Evolutionary conservation across 1,140 invertebrate genomes (phyloP).

Genomic region (Frieseomelitta varia): DNA sequence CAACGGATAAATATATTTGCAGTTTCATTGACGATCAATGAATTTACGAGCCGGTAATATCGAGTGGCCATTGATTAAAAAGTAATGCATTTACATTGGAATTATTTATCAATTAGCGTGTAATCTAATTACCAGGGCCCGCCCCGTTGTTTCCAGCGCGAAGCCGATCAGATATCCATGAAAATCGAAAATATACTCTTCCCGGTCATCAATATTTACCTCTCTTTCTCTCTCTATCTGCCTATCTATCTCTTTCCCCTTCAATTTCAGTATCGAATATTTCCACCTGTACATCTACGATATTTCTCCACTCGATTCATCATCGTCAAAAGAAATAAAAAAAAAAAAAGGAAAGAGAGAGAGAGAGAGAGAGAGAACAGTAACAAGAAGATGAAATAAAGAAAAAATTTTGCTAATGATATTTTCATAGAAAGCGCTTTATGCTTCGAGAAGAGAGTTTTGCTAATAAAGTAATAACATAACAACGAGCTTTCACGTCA

Average conservation of each 20-base stretch:
- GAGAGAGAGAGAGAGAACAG: not conserved
- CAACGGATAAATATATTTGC: conserved; percentile 5
- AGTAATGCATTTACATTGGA: not conserved
- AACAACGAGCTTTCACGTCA: no score
- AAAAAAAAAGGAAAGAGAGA: not conserved
- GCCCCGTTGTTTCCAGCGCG: not conserved
- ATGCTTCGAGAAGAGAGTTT: no score
- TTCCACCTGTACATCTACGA: no score
- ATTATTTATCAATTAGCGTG: conserved; percentile 3
- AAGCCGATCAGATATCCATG: not conserved
- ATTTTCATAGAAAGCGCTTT: no score
- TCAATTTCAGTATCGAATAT: not conserved
- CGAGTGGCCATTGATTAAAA: conserved; percentile 7
- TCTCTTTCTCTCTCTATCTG: no score
- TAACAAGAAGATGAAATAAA: no score
- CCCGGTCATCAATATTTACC: not conserved
- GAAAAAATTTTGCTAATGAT: no score
- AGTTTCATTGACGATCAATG: conserved; percentile 17
- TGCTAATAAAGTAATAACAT: no score
- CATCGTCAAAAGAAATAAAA: not conserved
- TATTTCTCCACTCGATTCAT: not conserved
- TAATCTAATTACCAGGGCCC: not conserved
- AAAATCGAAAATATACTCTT: not conserved
- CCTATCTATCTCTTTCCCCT: not conserved
- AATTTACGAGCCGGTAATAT: conserved; percentile 23